Evolutionary conservation across 2,113 vertebrate genomes (phyloP).

Genomic region (Chaenogobius annularis): DNA sequence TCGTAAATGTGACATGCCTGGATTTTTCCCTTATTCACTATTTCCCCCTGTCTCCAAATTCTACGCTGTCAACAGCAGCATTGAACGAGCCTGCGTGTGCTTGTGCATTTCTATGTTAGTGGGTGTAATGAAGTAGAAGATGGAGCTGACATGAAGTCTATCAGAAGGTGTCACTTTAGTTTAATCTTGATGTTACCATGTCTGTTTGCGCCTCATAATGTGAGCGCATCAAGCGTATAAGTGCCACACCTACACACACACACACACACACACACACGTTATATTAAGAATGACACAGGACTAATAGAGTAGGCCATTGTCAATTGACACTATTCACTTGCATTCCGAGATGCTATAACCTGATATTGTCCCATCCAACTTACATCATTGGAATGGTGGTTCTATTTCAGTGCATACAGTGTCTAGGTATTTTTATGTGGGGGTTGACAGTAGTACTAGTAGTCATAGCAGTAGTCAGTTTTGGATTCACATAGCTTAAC

Average conservation of each 20-base stretch:
- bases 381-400: slow-evolving; percentile 20
- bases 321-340: slow-evolving; percentile 43
- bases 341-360: slow-evolving; percentile 25
- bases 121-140: slow-evolving; percentile 62
- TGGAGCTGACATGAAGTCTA: slow-evolving; percentile 57
- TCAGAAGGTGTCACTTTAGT: slow-evolving; percentile 59
- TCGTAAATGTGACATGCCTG: slow-evolving; percentile 44
- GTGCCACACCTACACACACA: neutral
- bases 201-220: slow-evolving; percentile 30
- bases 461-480: neutral
- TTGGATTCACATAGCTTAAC: no score
- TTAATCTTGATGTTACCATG: slow-evolving; percentile 60
- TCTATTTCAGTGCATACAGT: slow-evolving; percentile 20
- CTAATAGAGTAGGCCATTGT: slow-evolving; percentile 36
- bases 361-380: slow-evolving; percentile 17
- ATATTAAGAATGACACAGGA: slow-evolving; percentile 27
- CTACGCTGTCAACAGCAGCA: slow-evolving; percentile 34
- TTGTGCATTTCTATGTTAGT: slow-evolving; percentile 36
- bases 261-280: slow-evolving; percentile 1
- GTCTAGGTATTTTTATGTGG: neutral
- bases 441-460: slow-evolving; percentile 1
- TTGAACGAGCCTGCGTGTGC: slow-evolving; percentile 16
- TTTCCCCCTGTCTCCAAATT: slow-evolving; percentile 35
- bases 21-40: slow-evolving; percentile 29
- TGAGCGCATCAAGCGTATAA: slow-evolving; percentile 8